Conservation (phyloP, 2,797 vertebrate species). For the Danio aesculapii region DNA sequence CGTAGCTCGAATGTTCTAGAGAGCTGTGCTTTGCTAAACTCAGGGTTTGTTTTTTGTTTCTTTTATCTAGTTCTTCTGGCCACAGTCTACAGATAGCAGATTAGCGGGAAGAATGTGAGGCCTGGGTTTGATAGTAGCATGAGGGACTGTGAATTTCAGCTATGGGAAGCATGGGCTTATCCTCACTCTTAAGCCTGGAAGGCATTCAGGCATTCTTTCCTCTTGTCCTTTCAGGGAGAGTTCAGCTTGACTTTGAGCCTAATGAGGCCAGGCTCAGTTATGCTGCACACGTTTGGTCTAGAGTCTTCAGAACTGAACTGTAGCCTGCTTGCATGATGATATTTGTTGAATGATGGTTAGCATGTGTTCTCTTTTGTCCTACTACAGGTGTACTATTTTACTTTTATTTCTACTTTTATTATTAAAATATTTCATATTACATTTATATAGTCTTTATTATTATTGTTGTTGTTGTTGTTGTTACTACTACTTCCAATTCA, state of each 20-base stretch:
- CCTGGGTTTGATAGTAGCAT: constrained; percentile 34
- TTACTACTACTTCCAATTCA: no score
- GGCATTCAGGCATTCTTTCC: constrained; percentile 33
- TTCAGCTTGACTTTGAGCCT: constrained; percentile 29
- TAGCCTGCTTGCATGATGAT: background rate
- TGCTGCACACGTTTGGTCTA: background rate
- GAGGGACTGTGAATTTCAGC: constrained; percentile 50
- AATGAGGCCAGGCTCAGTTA: constrained; percentile 9
- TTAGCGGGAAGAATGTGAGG: constrained; percentile 45
- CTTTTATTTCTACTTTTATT: no score
- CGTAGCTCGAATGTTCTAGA: background rate
- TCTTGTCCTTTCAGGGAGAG: constrained; percentile 19
- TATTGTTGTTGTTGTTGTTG: no score
- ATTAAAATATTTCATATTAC: no score
- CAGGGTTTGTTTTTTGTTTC: constrained; percentile 1
- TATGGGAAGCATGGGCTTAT: constrained; percentile 49
- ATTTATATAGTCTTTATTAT: no score
- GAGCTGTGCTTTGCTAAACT: constrained; percentile 9
- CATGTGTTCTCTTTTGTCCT: background rate
- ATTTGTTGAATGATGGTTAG: background rate
- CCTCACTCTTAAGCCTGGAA: constrained; percentile 41
- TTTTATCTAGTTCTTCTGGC: constrained; percentile 37
- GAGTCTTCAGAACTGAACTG: background rate
- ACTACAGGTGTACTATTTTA: no score
- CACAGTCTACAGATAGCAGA: constrained; percentile 34